phyloP scores from a whole-genome alignment of 2,888 invertebrate genomes.

The Troides oblongomaculatus region DNA sequence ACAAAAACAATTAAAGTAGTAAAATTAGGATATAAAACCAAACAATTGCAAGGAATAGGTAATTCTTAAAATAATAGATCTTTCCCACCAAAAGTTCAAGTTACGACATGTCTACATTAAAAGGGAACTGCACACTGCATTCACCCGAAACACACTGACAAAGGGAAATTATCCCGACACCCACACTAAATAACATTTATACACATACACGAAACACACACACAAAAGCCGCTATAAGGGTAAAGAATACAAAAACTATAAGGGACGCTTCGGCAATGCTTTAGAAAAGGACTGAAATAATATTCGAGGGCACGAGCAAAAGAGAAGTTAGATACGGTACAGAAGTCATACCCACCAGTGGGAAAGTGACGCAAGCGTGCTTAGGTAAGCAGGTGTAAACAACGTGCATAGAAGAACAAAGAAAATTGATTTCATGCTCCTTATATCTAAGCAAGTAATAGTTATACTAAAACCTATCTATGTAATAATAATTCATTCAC shows the following conservation, averaged over 20 bases:
- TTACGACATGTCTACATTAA: conserved; percentile 51
- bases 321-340: conserved; percentile 61
- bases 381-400: conserved; percentile 70
- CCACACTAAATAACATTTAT: conserved; percentile 33
- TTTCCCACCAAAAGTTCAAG: conserved; percentile 66
- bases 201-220: conserved; percentile 59
- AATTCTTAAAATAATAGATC: conserved; percentile 51
- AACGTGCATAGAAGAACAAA: conserved; percentile 61
- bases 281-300: conserved; percentile 51
- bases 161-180: conserved; percentile 47
- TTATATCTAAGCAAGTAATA: conserved; percentile 32
- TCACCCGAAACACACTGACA: conserved; percentile 53
- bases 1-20: conserved; percentile 25
- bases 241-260: conserved; percentile 64
- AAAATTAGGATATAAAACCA: conserved; percentile 40
- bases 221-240: conserved; percentile 64
- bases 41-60: conserved; percentile 36
- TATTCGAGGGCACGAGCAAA: conserved; percentile 42
- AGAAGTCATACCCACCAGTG: conserved; percentile 66
- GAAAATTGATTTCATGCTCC: conserved; percentile 52
- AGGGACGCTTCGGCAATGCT: conserved; percentile 50
- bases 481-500: not conserved
- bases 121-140: conserved; percentile 52
- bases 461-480: not conserved
- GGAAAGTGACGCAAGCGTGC: conserved; percentile 65